Percentiles rank a stretch among this genome's conserved stretches.
phyloP scores from a whole-genome alignment of 2,113 vertebrate species.

The Galbula dea region DNA sequence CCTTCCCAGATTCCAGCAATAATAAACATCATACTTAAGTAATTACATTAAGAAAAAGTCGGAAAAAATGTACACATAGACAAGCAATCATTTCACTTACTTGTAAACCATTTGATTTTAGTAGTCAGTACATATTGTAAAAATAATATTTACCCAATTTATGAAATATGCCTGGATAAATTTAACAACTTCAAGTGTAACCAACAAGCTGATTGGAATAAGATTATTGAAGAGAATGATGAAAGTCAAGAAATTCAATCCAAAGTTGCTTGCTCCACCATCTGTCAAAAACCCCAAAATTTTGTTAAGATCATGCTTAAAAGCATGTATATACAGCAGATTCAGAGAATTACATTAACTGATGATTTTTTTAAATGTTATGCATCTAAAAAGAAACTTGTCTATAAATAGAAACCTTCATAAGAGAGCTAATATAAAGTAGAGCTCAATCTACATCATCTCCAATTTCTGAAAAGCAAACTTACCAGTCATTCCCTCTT shows the following conservation, averaged over 20 bases:
- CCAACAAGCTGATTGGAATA: constrained; percentile 97
- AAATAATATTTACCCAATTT: constrained; percentile 90
- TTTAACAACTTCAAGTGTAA: constrained; percentile 98
- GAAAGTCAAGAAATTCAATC: constrained; percentile 98
- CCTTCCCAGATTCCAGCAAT: not conserved
- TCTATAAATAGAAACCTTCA: not conserved
- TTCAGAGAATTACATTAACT: not conserved
- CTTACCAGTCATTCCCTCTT: not conserved
- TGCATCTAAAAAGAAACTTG: not conserved
- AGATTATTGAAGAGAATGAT: constrained; percentile 99
- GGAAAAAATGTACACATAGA: not conserved
- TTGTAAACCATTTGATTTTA: not conserved
- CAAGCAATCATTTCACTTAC: not conserved
- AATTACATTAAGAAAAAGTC: not conserved
- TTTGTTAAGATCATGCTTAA: not conserved
- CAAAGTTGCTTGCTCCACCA: constrained; percentile 94
- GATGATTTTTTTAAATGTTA: not conserved
- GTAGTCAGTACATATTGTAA: not conserved
- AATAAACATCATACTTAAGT: not conserved
- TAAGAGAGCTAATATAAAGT: not conserved
- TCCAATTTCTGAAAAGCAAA: not conserved
- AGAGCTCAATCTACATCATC: not conserved
- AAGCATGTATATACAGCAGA: not conserved
- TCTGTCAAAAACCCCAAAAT: constrained; percentile 74
- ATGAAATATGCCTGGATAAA: constrained; percentile 99